These are phyloP conservation scores for Stratiomys singularior DNA, from an alignment of 2,888 invertebrate genomes.

Conservation along the genomic window DNA sequence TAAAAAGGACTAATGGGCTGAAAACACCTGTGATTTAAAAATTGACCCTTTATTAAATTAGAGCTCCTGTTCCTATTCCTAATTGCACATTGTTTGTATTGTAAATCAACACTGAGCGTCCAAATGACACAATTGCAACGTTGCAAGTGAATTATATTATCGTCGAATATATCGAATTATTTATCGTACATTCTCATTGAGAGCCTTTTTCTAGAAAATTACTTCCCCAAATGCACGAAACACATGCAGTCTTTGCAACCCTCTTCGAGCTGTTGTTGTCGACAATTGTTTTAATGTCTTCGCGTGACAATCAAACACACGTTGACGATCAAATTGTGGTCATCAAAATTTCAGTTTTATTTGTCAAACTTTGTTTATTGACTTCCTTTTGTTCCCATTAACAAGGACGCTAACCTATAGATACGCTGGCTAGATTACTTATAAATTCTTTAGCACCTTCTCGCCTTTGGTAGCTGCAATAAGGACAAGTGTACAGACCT, in stretches of 20 bases:
- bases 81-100: no score
- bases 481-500: no score
- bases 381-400: constrained; percentile 37
- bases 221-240: constrained; percentile 10
- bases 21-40: no score
- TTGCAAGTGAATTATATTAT: no score
- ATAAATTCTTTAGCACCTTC: constrained; percentile 2
- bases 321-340: constrained; percentile 40
- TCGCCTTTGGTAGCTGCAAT: no score
- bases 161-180: no score
- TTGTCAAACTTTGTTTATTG: constrained; percentile 39
- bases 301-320: constrained; percentile 39
- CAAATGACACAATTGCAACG: no score
- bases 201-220: constrained; percentile 33
- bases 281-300: background rate
- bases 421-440: background rate
- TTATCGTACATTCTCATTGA: constrained; percentile 4
- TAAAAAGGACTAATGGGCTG: no score
- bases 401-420: background rate
- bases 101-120: no score
- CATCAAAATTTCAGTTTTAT: constrained; percentile 43
- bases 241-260: background rate
- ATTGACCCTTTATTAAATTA: no score
- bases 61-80: no score
- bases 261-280: background rate